A percentile compares a stretch with the other conserved stretches of the same genome.
These are phyloP conservation scores for Drosophila ohnishii DNA, from an alignment of 1,140 invertebrate species.

Conservation along the genomic window DNA sequence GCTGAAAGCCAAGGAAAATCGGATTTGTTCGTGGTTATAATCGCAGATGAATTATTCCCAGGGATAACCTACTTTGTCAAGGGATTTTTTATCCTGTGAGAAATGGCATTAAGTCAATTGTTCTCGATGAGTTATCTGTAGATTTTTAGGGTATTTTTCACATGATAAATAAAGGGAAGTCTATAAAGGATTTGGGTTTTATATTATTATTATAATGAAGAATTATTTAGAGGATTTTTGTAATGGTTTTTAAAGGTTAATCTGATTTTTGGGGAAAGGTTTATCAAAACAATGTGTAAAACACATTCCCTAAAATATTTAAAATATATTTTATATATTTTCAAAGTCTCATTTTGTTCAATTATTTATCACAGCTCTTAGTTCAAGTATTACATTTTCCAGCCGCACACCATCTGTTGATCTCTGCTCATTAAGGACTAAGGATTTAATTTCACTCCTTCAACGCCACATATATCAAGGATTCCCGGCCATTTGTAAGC, in stretches of 20 bases:
- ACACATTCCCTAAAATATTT: too few species aligned
- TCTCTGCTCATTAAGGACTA: neutral
- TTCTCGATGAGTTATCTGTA: slow-evolving; percentile 11
- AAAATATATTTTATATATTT: neutral
- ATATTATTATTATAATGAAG: neutral
- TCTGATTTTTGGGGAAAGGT: neutral
- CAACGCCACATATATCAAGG: slow-evolving; percentile 21
- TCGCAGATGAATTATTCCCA: slow-evolving; percentile 20
- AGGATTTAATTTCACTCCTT: slow-evolving; percentile 18
- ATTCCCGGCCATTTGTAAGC: slow-evolving; percentile 15
- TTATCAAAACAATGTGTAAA: too few species aligned
- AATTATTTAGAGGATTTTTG: neutral
- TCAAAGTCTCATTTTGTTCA: neutral
- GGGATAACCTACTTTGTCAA: slow-evolving; percentile 22
- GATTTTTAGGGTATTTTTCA: neutral
- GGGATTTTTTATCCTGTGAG: neutral
- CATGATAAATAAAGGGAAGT: neutral
- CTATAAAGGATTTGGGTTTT: neutral
- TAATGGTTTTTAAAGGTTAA: too few species aligned
- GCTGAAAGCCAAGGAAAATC: slow-evolving; percentile 67
- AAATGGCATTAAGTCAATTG: slow-evolving; percentile 8
- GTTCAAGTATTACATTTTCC: neutral
- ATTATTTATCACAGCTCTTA: neutral
- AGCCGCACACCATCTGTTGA: neutral
- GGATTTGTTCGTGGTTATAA: slow-evolving; percentile 28